Evolutionary conservation across 2,888 invertebrate genomes (phyloP).

Genomic region (Neria commutata): DNA sequence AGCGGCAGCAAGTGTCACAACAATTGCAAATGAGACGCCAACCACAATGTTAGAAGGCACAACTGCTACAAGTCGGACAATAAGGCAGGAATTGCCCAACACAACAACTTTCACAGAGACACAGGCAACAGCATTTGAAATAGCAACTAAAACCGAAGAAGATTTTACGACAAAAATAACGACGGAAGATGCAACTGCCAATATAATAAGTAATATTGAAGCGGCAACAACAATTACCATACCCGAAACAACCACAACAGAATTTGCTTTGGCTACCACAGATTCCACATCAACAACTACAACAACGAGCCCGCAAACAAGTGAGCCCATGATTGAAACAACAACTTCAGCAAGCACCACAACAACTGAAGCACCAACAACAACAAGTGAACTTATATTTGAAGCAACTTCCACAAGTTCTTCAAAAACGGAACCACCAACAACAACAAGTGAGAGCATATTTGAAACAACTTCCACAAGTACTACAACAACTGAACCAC

Average conservation of each 20-base stretch:
- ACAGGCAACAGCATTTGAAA: slow-evolving; percentile 1
- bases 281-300: slow-evolving; percentile 5
- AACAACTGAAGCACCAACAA: background rate
- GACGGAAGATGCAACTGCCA: background rate
- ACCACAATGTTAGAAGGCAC: too few species aligned
- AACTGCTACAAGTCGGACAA: background rate
- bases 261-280: slow-evolving; percentile 10
- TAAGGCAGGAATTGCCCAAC: background rate
- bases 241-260: slow-evolving; percentile 6
- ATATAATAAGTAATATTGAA: background rate
- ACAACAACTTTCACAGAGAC: too few species aligned
- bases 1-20: too few species aligned
- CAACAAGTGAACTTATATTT: background rate
- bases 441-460: background rate
- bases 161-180: background rate
- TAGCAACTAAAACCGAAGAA: background rate
- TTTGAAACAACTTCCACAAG: too few species aligned
- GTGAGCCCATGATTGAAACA: slow-evolving; percentile 5
- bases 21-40: too few species aligned
- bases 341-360: slow-evolving; percentile 6
- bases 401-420: background rate
- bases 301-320: slow-evolving; percentile 7
- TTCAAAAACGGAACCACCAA: background rate
- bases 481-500: too few species aligned
- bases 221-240: slow-evolving; percentile 1